Percentiles rank a stretch among this genome's conserved stretches.
Evolutionary conservation across 2,888 invertebrate genomes (phyloP).

Genomic region (Sinohyriopsis cumingii): DNA sequence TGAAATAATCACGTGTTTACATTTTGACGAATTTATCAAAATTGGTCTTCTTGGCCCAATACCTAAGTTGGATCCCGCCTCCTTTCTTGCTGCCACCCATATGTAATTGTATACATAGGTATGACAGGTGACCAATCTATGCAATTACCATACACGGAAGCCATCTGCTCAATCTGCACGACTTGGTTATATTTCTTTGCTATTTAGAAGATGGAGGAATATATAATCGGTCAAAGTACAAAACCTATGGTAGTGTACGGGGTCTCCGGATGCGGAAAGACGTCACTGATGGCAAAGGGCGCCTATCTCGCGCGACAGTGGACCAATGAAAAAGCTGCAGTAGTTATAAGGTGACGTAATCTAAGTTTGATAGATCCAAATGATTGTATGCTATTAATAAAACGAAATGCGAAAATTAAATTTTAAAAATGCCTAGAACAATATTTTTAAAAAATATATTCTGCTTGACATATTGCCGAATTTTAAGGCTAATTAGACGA

Average conservation of each 20-base stretch:
- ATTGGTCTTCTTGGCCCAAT: too few species aligned
- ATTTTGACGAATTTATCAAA: too few species aligned
- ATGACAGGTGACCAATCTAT: not conserved
- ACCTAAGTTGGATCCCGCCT: not conserved
- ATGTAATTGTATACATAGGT: not conserved
- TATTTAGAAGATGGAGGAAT: slow-evolving; percentile 38
- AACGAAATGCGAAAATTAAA: too few species aligned
- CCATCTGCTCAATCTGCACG: too few species aligned
- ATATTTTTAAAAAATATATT: too few species aligned
- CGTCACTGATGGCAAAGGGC: slow-evolving; percentile 83
- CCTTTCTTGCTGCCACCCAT: not conserved
- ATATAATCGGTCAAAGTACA: slow-evolving; percentile 64
- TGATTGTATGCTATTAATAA: too few species aligned
- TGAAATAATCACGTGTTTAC: too few species aligned
- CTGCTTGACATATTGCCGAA: too few species aligned
- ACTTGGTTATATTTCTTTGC: too few species aligned
- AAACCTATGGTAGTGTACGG: slow-evolving; percentile 84
- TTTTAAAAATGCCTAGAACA: too few species aligned
- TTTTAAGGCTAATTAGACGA: too few species aligned
- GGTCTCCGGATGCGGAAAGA: slow-evolving; percentile 88
- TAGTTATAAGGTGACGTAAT: slow-evolving; percentile 37
- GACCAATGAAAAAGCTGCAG: slow-evolving; percentile 25
- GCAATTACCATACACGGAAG: not conserved
- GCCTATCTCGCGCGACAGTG: slow-evolving; percentile 68
- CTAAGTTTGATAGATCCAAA: not conserved